Conservation (phyloP, 1,140 invertebrate genomes). For the Hyphantria cunea region DNA sequence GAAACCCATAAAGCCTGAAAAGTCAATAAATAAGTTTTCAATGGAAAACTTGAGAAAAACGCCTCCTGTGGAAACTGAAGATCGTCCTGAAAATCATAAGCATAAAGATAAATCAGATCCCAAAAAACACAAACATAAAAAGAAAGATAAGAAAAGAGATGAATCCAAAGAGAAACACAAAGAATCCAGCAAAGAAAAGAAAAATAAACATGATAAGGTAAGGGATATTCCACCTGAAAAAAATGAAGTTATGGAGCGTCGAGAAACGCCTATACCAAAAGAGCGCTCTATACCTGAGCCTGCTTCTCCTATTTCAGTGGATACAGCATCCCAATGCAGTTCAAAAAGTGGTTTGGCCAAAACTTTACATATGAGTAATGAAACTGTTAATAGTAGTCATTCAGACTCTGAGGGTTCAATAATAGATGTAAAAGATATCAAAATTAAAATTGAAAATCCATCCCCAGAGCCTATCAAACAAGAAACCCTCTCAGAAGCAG, state of each 20-base stretch:
- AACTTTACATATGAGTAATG: constrained; percentile 52
- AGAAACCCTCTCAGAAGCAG: constrained; percentile 60
- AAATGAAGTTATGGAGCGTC: constrained; percentile 66
- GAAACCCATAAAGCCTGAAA: constrained; percentile 69
- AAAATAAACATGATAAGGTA: constrained; percentile 83
- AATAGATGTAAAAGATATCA: constrained; percentile 69
- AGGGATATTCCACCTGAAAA: constrained; percentile 73
- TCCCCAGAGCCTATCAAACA: constrained; percentile 68
- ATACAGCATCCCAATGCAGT: constrained; percentile 78
- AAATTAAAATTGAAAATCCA: constrained; percentile 66
- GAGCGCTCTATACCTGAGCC: constrained; percentile 67
- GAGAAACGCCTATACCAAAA: constrained; percentile 66
- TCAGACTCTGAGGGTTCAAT: constrained; percentile 73
- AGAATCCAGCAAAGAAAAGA: constrained; percentile 82
- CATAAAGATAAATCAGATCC: constrained; percentile 74
- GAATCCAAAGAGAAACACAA: constrained; percentile 81
- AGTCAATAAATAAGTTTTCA: constrained; percentile 71
- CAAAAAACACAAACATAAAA: constrained; percentile 80
- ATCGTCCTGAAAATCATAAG: constrained; percentile 71
- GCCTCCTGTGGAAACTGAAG: constrained; percentile 59
- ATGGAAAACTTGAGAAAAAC: constrained; percentile 77
- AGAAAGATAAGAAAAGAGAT: constrained; percentile 81
- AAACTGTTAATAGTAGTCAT: constrained; percentile 69
- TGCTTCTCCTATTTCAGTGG: constrained; percentile 76
- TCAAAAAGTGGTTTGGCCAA: constrained; percentile 75